A percentile compares a stretch with the other conserved stretches of the same genome.
Evolutionary conservation across 2,888 invertebrate species (phyloP).

Genomic region (Drosophila mercatorum): DNA sequence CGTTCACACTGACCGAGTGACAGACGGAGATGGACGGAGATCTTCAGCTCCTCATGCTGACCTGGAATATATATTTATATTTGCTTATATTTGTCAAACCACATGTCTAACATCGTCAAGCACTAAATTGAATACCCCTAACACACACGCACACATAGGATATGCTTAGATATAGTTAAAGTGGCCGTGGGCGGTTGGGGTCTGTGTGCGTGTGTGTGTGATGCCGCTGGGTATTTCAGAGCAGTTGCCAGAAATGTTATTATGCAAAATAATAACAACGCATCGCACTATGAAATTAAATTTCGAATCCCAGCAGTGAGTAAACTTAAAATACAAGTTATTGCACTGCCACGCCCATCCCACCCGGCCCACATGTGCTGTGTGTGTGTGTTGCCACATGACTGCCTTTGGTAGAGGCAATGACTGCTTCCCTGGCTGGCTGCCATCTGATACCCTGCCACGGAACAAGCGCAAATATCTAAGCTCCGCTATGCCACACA

Average conservation of each 20-base stretch:
- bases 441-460: conserved; percentile 45
- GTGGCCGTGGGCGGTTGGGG: background rate
- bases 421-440: conserved; percentile 34
- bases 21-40: too few relatives aligned
- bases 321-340: conserved; percentile 79
- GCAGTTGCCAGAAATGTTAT: conserved; percentile 65
- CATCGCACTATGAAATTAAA: conserved; percentile 81
- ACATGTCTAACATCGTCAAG: too few relatives aligned
- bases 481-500: background rate
- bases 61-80: too few relatives aligned
- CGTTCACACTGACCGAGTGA: too few relatives aligned
- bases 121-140: conserved; percentile 4
- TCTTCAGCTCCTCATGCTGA: too few relatives aligned
- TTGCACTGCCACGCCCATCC: conserved; percentile 45
- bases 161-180: conserved; percentile 6
- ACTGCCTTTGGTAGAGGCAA: conserved; percentile 63
- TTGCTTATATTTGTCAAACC: too few relatives aligned
- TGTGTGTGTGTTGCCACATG: conserved; percentile 65
- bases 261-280: conserved; percentile 79
- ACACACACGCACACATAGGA: background rate
- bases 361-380: conserved; percentile 10
- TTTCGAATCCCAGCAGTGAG: conserved; percentile 79
- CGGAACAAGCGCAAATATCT: background rate
- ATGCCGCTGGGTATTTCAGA: conserved; percentile 38
- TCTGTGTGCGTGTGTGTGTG: background rate